Conservation (phyloP, 2,888 invertebrate species). For the Drosophila pegasa region DNA sequence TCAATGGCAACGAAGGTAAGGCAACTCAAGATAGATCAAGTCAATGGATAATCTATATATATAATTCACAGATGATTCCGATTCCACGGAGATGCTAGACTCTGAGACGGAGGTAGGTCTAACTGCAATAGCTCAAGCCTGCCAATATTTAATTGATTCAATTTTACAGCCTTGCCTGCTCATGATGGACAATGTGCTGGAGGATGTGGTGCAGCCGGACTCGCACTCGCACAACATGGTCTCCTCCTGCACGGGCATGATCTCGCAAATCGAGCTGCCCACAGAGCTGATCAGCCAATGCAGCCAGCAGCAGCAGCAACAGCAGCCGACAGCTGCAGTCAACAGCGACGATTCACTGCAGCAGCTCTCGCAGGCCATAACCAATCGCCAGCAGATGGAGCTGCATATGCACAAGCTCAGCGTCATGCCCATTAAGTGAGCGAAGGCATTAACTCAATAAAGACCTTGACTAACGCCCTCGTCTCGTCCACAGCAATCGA, state of each 20-base stretch:
- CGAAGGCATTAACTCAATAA: background rate
- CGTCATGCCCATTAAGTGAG: constrained; percentile 83
- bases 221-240: constrained; percentile 89
- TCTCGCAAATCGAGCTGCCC: constrained; percentile 85
- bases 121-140: background rate
- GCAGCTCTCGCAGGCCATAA: constrained; percentile 91
- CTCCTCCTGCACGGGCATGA: constrained; percentile 87
- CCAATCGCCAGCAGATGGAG: constrained; percentile 89
- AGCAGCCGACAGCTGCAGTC: constrained; percentile 25
- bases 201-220: constrained; percentile 88
- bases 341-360: constrained; percentile 89
- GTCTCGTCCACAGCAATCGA: constrained; percentile 44
- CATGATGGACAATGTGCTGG: constrained; percentile 91
- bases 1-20: constrained; percentile 61
- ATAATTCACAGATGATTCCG: constrained; percentile 87
- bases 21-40: too few species aligned
- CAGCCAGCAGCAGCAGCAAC: constrained; percentile 62
- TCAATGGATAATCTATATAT: background rate
- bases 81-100: constrained; percentile 91
- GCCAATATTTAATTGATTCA: background rate
- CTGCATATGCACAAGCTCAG: constrained; percentile 85
- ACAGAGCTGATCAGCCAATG: constrained; percentile 80
- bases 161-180: constrained; percentile 87
- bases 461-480: background rate
- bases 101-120: constrained; percentile 89